Conservation (phyloP, 2,113 vertebrate species). For the Aphyosemion australe region DNA sequence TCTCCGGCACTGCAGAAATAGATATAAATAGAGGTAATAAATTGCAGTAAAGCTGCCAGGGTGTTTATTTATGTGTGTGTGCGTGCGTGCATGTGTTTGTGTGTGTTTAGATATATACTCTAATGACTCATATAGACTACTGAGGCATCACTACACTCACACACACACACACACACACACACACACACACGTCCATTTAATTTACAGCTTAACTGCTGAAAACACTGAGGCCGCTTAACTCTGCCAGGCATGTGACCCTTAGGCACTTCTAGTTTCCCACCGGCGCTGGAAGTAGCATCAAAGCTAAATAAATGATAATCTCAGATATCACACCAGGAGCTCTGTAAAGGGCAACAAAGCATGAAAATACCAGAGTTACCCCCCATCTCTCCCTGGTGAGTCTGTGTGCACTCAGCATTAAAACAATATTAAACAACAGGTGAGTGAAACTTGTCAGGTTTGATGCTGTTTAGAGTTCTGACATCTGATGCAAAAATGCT, state of each 20-base stretch:
- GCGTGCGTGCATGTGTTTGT: constrained; percentile 18
- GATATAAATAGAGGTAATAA: constrained; percentile 61
- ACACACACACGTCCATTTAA: constrained; percentile 20
- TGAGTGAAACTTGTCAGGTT: no score
- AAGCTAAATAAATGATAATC: constrained; percentile 24
- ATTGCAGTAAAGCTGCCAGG: constrained; percentile 33
- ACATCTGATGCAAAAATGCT: no score
- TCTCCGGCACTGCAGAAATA: constrained; percentile 22
- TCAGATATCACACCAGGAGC: constrained; percentile 5
- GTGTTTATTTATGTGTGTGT: constrained; percentile 36
- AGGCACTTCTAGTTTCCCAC: constrained; percentile 18
- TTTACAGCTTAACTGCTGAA: constrained; percentile 30
- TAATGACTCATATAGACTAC: constrained; percentile 30
- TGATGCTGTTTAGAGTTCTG: no score
- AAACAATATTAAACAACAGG: not conserved
- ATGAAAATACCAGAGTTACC: not conserved
- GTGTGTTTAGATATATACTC: constrained; percentile 37
- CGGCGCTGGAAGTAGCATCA: constrained; percentile 1
- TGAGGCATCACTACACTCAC: constrained; percentile 21
- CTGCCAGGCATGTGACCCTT: constrained; percentile 27
- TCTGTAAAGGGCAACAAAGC: constrained; percentile 5
- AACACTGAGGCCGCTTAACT: constrained; percentile 25
- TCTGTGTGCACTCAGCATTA: not conserved
- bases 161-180: no score
- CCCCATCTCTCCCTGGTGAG: not conserved